These are phyloP conservation scores for Candidula unifasciata DNA, from an alignment of 2,888 invertebrate genomes.

Conservation along the genomic window DNA sequence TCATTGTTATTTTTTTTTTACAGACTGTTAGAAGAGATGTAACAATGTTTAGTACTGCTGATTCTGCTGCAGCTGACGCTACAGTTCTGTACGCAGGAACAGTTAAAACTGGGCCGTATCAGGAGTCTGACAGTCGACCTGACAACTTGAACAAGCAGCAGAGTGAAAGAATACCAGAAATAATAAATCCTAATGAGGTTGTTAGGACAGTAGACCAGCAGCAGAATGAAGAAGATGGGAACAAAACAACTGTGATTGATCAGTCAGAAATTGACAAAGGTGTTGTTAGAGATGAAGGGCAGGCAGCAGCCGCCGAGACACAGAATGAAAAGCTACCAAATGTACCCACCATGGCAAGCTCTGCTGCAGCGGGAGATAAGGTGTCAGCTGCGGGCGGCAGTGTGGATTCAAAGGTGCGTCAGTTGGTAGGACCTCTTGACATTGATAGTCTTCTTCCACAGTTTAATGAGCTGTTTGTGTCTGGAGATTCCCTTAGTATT, in stretches of 20 bases:
- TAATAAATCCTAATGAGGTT: background rate
- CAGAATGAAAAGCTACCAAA: background rate
- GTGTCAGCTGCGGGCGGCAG: background rate
- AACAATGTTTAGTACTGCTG: background rate
- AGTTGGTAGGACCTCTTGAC: constrained; percentile 19
- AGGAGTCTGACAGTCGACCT: constrained; percentile 25
- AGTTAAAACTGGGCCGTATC: background rate
- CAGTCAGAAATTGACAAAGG: background rate
- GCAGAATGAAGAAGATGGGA: background rate
- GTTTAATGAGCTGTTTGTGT: constrained; percentile 33
- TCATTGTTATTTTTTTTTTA: background rate
- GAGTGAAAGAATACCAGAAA: background rate
- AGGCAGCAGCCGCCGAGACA: background rate
- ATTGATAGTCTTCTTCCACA: constrained; percentile 33
- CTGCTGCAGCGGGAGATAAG: background rate
- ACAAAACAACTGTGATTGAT: background rate
- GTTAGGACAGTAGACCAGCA: background rate
- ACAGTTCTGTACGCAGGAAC: constrained; percentile 13
- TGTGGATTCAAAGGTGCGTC: background rate
- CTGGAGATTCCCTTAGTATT: constrained; percentile 17
- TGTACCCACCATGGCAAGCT: background rate
- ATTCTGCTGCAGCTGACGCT: background rate
- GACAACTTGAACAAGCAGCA: background rate
- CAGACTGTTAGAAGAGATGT: background rate
- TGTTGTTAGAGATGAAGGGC: background rate